phyloP scores from a whole-genome alignment of 2,113 vertebrate genomes.

The Bungarus multicinctus region DNA sequence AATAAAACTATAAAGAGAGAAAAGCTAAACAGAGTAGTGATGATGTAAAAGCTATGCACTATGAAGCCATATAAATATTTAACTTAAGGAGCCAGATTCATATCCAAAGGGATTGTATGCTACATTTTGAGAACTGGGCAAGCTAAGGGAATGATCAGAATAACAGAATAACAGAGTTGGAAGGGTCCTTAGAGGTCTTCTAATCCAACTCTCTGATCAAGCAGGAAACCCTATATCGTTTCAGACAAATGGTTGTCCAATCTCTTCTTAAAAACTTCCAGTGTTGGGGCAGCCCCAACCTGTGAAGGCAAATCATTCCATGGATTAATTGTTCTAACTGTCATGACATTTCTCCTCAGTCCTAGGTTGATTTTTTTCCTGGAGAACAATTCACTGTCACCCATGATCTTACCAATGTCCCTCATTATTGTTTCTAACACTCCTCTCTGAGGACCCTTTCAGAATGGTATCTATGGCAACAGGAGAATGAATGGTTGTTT shows the following conservation, averaged over 20 bases:
- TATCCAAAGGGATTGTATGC: constrained; percentile 47
- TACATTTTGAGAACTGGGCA: constrained; percentile 8
- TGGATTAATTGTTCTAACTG: not conserved
- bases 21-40: not conserved
- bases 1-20: constrained; percentile 32
- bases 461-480: not conserved
- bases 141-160: not conserved
- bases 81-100: constrained; percentile 32
- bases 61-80: constrained; percentile 55
- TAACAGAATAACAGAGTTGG: not conserved
- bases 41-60: constrained; percentile 44
- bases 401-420: not conserved
- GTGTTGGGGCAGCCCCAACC: not conserved
- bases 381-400: not conserved
- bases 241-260: not conserved
- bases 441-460: not conserved
- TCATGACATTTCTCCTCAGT: not conserved
- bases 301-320: not conserved
- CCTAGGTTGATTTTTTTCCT: not conserved
- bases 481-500: not conserved
- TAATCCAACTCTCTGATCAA: not conserved
- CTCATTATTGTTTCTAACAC: constrained; percentile 8
- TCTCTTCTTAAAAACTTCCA: not conserved
- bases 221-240: not conserved
- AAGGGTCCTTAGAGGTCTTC: not conserved